Conservation (phyloP, 2,797 vertebrate genomes). For the Halcyon badia region DNA sequence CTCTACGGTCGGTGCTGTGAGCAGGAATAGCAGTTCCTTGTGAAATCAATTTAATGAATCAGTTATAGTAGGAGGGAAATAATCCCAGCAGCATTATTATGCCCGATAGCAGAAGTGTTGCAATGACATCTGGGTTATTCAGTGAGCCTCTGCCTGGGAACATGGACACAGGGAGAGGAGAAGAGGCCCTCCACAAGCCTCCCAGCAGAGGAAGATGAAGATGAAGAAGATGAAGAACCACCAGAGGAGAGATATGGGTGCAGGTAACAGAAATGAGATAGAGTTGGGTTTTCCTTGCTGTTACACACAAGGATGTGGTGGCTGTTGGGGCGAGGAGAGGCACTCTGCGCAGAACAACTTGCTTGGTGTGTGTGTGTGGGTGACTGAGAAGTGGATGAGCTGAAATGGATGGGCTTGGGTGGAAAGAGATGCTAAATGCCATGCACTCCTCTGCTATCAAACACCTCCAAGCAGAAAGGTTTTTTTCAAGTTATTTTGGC, state of each 20-base stretch:
- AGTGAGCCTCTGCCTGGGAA: neutral
- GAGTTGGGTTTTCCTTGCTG: neutral
- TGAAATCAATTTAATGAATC: constrained; percentile 55
- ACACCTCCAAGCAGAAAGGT: accelerated
- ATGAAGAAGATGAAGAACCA: neutral
- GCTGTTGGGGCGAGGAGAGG: accelerated
- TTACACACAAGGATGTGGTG: neutral
- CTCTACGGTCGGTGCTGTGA: neutral
- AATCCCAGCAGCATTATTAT: neutral
- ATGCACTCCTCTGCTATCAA: neutral
- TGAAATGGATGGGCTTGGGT: neutral
- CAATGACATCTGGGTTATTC: neutral
- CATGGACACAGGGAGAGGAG: neutral
- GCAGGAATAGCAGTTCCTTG: neutral
- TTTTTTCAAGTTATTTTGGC: neutral
- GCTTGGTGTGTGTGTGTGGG: neutral
- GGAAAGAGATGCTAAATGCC: neutral
- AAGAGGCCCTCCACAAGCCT: neutral
- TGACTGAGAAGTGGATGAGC: neutral
- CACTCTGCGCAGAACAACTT: neutral
- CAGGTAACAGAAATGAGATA: neutral
- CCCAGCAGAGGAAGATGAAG: neutral
- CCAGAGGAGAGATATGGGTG: neutral
- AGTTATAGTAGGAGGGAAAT: constrained; percentile 10
- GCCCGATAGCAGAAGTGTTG: neutral